A percentile compares a stretch with the other conserved stretches of the same genome.
Evolutionary conservation across 2,888 invertebrate species (phyloP).

Genomic region (Pocota personata): DNA sequence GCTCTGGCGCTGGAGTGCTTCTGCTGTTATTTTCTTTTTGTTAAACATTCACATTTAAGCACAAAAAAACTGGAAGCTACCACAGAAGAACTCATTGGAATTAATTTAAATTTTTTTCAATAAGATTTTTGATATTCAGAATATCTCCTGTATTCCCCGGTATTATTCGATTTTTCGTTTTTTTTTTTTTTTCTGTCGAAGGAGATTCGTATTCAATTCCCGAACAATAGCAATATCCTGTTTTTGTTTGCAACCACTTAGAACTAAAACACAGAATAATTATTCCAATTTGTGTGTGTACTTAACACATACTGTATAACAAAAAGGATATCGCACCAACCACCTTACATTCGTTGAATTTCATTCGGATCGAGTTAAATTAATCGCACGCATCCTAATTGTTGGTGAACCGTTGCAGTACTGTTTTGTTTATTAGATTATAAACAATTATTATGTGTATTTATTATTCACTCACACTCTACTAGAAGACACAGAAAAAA

Average conservation of each 20-base stretch:
- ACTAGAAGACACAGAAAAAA: slow-evolving; percentile 67
- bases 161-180: neutral
- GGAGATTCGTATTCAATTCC: slow-evolving; percentile 12
- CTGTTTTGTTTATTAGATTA: slow-evolving; percentile 70
- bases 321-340: slow-evolving; percentile 58
- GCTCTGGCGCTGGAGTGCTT: slow-evolving; percentile 56
- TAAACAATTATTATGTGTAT: slow-evolving; percentile 30
- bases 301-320: neutral
- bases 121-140: slow-evolving; percentile 9
- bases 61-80: slow-evolving; percentile 42
- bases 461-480: slow-evolving; percentile 57
- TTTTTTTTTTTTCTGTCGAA: neutral
- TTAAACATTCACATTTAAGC: slow-evolving; percentile 70
- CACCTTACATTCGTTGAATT: slow-evolving; percentile 38
- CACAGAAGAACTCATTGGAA: slow-evolving; percentile 59
- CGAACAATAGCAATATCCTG: slow-evolving; percentile 31
- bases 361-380: no score
- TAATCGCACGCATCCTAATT: slow-evolving; percentile 56
- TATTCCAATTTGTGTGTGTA: slow-evolving; percentile 57
- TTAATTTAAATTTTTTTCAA: slow-evolving; percentile 14
- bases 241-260: slow-evolving; percentile 44
- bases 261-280: slow-evolving; percentile 28
- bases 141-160: slow-evolving; percentile 28
- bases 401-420: slow-evolving; percentile 45
- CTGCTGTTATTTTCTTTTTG: slow-evolving; percentile 58